Percentiles rank a stretch among this genome's conserved stretches.
Evolutionary conservation across 1,140 invertebrate species (phyloP).

Genomic region (Stenopsyche tienmushanensis): DNA sequence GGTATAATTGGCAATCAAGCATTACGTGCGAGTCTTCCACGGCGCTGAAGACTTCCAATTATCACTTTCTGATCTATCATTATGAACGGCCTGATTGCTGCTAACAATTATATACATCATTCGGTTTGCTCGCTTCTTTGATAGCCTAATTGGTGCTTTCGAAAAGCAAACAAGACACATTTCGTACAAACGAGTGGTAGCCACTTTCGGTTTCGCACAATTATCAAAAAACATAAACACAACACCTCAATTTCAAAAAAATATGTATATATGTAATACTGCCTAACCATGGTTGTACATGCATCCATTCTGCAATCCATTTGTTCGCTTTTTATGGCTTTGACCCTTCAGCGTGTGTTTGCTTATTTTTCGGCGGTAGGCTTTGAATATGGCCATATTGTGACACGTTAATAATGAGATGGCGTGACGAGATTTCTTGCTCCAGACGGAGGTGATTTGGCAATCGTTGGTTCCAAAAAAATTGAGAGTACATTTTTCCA

Average conservation of each 20-base stretch:
- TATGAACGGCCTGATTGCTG: not conserved
- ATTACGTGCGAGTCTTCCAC: not conserved
- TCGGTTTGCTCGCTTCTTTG: too few species aligned
- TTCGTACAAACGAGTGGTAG: not conserved
- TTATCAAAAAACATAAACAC: not conserved
- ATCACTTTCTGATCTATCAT: constrained; percentile 8
- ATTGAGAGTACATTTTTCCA: too few species aligned
- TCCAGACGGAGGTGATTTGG: not conserved
- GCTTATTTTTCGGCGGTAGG: not conserved
- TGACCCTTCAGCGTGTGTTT: not conserved
- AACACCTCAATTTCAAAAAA: not conserved
- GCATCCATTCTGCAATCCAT: not conserved
- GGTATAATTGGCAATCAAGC: not conserved
- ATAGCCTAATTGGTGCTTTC: not conserved
- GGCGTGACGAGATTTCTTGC: constrained; percentile 8
- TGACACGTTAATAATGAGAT: constrained; percentile 19
- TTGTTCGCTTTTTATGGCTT: not conserved
- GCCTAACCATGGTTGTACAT: not conserved
- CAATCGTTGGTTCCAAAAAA: not conserved
- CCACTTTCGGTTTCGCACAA: not conserved
- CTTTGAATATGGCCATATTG: constrained; percentile 10
- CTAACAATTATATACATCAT: not conserved
- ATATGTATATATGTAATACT: not conserved
- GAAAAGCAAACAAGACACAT: not conserved
- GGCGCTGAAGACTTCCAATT: constrained; percentile 2